These are phyloP conservation scores for Ataeniobius toweri DNA, from an alignment of 2,797 vertebrate species.

Conservation along the genomic window DNA sequence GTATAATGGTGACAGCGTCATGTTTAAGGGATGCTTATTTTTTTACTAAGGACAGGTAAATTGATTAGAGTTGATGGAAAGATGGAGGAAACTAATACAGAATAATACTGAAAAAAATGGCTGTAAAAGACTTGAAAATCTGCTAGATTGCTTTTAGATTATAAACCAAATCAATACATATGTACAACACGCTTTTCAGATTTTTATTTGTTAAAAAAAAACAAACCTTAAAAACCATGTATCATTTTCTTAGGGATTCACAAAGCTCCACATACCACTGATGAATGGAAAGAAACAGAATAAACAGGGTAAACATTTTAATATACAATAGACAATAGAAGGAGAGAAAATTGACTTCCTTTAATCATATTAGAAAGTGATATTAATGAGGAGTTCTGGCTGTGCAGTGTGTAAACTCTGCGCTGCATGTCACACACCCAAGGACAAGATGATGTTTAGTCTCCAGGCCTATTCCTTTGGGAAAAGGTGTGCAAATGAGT, in stretches of 20 bases:
- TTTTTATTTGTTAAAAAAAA: neutral
- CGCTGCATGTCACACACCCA: constrained; percentile 33
- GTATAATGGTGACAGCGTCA: no score
- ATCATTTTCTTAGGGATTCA: neutral
- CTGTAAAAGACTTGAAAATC: neutral
- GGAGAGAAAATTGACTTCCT: constrained; percentile 4
- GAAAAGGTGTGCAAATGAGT: constrained; percentile 75
- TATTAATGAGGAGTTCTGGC: constrained; percentile 7
- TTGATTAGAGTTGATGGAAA: neutral
- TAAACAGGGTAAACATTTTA: constrained; percentile 15
- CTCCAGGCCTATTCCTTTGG: constrained; percentile 45
- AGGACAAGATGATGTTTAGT: constrained; percentile 47
- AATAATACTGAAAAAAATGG: neutral
- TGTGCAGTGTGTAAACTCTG: constrained; percentile 16
- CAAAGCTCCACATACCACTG: neutral
- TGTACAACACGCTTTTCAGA: neutral
- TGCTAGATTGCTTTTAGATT: neutral
- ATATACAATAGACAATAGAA: constrained; percentile 7
- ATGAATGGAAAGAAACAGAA: constrained; percentile 25
- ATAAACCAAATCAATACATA: neutral
- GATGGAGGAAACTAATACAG: neutral
- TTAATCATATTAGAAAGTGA: neutral
- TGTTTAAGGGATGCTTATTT: no score
- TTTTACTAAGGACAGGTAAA: neutral
- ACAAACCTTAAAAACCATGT: neutral